Base-by-base conservation (phyloP, 2,113 vertebrate genomes). In the Platysteira castanea region DNA sequence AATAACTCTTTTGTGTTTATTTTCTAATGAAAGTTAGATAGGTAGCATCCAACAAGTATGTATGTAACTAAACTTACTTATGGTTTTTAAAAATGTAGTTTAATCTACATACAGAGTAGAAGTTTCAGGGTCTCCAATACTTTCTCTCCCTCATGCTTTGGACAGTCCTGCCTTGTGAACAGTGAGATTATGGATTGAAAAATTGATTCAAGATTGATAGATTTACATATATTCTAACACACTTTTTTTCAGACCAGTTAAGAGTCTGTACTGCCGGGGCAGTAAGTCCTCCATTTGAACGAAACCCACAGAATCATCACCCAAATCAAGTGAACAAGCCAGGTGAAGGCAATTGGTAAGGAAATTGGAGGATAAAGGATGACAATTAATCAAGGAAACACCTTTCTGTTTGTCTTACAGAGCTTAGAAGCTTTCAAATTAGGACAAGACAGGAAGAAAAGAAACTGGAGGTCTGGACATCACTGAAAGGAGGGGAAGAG, bases 1-100 rank as follows among this genome's bases (percentile, higher is more conserved):
- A 63, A 42, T 26, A 60, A 54, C 9, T 71, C 9, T n/a, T 76
- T 22, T 6, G 6, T 1, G 0, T 1, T 1, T 13, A 42, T 79
- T 89, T 57, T 1, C 68, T 54, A 35, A 49, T n/a, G 7, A 28
- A 47, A 52, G 8, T 46, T 71, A 37, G 9, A 30, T 11, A 28
- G 22, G 42, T 16, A 60, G 9, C 22, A 78, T 50, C 27, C 30
- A 70, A 46, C 16, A 89, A 39, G 26, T 57, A 80, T 14, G 5
- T 11, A 6, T 6, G n/a, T 53, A 70, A 60, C 7, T 68, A 68
- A 78, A 50, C 3, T 74, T 52, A 78, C 35, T 56, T n/a, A 56
- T 23, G 6, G 1, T n/a, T 75, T 75, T 35, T 12, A 30, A 78
- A 90, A 74, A 56, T 2, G 1, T 63, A 35, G 71, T 79, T 26